Percentiles rank a stretch among this genome's conserved stretches.
Conservation (phyloP, 2,797 vertebrate genomes). For the Malurus splendens region DNA sequence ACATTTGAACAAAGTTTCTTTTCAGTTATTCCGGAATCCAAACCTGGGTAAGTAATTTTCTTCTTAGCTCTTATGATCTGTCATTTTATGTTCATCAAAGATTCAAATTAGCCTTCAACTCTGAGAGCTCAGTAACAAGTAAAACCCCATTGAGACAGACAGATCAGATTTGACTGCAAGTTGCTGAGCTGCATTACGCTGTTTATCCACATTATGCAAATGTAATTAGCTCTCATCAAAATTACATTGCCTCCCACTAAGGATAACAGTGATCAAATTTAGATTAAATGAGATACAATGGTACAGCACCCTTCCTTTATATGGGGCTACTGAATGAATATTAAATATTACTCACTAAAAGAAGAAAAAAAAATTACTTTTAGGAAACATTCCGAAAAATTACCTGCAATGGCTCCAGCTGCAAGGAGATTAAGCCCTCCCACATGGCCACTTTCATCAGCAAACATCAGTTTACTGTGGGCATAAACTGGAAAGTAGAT, state of each 20-base stretch:
- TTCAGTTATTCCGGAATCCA: background rate
- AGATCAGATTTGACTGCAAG: slow-evolving; percentile 75
- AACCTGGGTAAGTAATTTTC: slow-evolving; percentile 4
- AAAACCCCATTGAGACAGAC: slow-evolving; percentile 72
- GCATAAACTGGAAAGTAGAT: slow-evolving; percentile 98
- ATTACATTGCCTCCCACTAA: slow-evolving; percentile 72
- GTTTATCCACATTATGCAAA: slow-evolving; percentile 86
- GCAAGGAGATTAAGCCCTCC: slow-evolving; percentile 88
- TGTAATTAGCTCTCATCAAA: slow-evolving; percentile 82
- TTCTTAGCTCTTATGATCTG: slow-evolving; percentile 6
- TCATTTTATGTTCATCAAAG: slow-evolving; percentile 55
- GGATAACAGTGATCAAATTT: slow-evolving; percentile 69
- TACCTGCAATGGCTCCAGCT: slow-evolving; percentile 96
- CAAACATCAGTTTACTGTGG: slow-evolving; percentile 84
- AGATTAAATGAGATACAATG: slow-evolving; percentile 72
- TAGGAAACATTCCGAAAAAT: slow-evolving; percentile 42
- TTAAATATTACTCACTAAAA: slow-evolving; percentile 43
- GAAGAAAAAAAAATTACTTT: slow-evolving; percentile 5
- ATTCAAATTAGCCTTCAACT: slow-evolving; percentile 59
- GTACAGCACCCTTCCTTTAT: slow-evolving; percentile 66
- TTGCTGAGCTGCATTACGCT: slow-evolving; percentile 78
- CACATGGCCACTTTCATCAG: slow-evolving; percentile 84
- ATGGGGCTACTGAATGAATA: slow-evolving; percentile 57
- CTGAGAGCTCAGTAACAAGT: slow-evolving; percentile 61
- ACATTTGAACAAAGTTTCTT: slow-evolving; percentile 12